Conservation (phyloP, 2,113 vertebrate species). For the Hucho hucho region DNA sequence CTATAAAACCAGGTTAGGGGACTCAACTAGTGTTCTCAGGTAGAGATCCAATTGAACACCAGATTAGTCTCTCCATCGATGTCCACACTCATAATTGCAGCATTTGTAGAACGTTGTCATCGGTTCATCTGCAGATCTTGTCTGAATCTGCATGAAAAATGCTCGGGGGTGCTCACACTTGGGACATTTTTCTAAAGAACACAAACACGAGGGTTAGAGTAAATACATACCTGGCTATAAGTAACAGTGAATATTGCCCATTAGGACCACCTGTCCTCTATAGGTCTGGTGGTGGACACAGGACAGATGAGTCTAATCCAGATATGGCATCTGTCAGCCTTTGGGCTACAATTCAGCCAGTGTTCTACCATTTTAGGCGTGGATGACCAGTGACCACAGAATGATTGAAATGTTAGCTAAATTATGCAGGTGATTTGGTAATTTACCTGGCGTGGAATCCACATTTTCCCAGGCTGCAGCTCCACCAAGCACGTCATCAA, state of each 20-base stretch:
- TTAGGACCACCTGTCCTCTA: too few species aligned
- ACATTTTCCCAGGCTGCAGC: conserved; percentile 98
- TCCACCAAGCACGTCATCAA: conserved; percentile 94
- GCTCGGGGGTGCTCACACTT: conserved; percentile 94
- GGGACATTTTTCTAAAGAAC: conserved; percentile 84
- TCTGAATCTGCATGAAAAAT: conserved; percentile 98
- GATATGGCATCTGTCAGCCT: too few species aligned
- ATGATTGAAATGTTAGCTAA: too few species aligned
- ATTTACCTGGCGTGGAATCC: conserved; percentile 88
- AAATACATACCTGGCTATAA: background rate
- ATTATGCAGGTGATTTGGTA: background rate
- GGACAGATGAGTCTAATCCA: too few species aligned
- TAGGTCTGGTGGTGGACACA: too few species aligned
- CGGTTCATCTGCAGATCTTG: conserved; percentile 95
- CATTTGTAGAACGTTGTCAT: conserved; percentile 99
- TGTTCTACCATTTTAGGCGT: too few species aligned
- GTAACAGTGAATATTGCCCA: too few species aligned
- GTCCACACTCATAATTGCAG: conserved; percentile 87
- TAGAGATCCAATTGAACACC: background rate
- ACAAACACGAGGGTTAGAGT: background rate
- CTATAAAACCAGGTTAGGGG: too few species aligned
- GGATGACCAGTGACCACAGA: too few species aligned
- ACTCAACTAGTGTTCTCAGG: background rate
- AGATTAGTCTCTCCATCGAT: conserved; percentile 89
- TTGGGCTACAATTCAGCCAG: too few species aligned